A percentile compares a stretch with the other conserved stretches of the same genome.
Evolutionary conservation across 2,113 vertebrate genomes (phyloP).

Genomic region (Regulus satrapa): DNA sequence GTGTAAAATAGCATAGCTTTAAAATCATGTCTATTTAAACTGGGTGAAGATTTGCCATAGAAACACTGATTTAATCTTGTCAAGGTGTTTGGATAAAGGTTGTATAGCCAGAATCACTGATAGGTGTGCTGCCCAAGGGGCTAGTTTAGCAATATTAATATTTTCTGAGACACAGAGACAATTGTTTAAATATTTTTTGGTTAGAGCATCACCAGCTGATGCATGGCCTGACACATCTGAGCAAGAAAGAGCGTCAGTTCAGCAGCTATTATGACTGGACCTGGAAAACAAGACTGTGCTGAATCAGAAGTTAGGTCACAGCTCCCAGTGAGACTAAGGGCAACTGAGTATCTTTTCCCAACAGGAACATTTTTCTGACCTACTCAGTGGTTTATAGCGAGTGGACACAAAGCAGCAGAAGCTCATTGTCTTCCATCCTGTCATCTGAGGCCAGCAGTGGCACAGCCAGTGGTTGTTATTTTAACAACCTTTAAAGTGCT

Average conservation of each 20-base stretch:
- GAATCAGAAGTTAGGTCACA: not conserved
- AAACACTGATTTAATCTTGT: not conserved
- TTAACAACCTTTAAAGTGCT: not conserved
- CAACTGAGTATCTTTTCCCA: not conserved
- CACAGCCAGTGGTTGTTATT: not conserved
- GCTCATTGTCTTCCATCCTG: not conserved
- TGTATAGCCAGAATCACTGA: not conserved
- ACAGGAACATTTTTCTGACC: not conserved
- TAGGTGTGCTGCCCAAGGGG: not conserved
- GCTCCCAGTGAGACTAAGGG: not conserved
- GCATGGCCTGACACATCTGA: not conserved
- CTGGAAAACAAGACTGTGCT: not conserved
- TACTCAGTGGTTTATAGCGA: not conserved
- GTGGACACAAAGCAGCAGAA: not conserved
- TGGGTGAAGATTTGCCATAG: not conserved
- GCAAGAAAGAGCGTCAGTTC: not conserved
- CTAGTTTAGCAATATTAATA: not conserved
- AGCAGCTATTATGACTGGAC: not conserved
- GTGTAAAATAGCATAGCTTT: not conserved
- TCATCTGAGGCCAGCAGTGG: rapidly evolving
- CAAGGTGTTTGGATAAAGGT: not conserved
- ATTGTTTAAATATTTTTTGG: not conserved
- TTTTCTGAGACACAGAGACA: not conserved
- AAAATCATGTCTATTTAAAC: not conserved
- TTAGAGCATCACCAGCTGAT: not conserved